A percentile compares a stretch with the other conserved stretches of the same genome.
Evolutionary conservation across 1,140 invertebrate genomes (phyloP).

Genomic region (Himalopsyche phryganea): DNA sequence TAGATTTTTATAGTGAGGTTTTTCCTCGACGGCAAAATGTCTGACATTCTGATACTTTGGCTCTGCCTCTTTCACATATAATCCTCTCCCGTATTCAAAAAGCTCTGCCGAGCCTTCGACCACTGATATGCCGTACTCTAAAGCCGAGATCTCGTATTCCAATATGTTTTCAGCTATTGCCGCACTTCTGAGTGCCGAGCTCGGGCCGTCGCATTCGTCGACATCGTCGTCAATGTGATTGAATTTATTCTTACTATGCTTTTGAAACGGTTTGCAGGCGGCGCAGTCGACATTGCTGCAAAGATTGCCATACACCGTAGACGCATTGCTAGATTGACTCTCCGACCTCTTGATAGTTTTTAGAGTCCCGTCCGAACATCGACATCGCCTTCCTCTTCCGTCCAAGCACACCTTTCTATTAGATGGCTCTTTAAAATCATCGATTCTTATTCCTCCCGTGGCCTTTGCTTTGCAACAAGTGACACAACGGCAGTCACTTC

Average conservation of each 20-base stretch:
- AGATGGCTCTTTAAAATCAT: neutral
- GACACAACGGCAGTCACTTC: constrained; percentile 8
- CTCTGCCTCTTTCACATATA: constrained; percentile 27
- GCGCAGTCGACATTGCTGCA: too few species aligned
- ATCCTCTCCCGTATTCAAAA: constrained; percentile 32
- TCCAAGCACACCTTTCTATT: constrained; percentile 8
- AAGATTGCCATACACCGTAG: too few species aligned
- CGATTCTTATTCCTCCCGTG: neutral
- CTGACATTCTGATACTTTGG: constrained; percentile 49
- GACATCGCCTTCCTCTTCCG: constrained; percentile 4
- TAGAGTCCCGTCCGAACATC: neutral
- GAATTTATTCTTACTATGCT: too few species aligned
- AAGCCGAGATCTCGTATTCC: constrained; percentile 31
- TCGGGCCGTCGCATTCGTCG: constrained; percentile 22
- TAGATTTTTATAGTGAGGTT: constrained; percentile 48
- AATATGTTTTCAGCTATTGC: constrained; percentile 26
- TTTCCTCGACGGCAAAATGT: constrained; percentile 38
- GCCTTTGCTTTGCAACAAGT: constrained; percentile 7
- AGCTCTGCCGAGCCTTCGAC: constrained; percentile 40
- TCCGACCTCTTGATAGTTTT: too few species aligned
- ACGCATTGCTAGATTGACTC: too few species aligned
- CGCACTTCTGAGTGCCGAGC: constrained; percentile 14
- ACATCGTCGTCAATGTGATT: neutral
- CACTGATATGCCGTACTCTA: constrained; percentile 45
- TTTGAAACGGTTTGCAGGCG: too few species aligned